Conservation (phyloP, 2,113 vertebrate species). For the Vulpes lagopus region DNA sequence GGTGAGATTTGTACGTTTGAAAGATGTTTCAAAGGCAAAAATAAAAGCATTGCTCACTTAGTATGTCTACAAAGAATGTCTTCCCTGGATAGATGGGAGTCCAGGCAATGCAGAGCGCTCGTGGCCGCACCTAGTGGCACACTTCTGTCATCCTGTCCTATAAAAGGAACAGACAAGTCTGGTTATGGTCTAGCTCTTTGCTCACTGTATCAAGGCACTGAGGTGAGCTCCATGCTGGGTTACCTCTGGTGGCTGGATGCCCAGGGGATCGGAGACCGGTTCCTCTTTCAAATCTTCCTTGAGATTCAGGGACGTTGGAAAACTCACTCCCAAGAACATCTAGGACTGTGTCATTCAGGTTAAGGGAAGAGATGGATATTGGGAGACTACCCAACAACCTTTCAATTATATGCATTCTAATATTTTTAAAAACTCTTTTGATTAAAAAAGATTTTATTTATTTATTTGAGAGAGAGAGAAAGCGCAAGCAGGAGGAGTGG, state of each 20-base stretch:
- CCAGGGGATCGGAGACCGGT: background rate
- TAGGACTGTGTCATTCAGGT: too few relatives aligned
- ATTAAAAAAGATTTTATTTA: too few relatives aligned
- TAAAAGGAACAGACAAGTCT: background rate
- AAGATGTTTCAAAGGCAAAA: background rate
- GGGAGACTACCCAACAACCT: background rate
- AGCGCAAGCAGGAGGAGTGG: too few relatives aligned
- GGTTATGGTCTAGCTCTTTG: background rate
- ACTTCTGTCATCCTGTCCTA: background rate
- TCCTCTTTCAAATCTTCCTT: background rate
- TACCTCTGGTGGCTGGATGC: background rate
- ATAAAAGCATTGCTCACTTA: background rate
- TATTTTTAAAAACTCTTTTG: background rate
- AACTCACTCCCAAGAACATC: background rate
- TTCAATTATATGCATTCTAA: background rate
- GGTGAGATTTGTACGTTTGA: background rate
- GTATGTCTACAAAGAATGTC: too few relatives aligned
- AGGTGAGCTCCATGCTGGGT: background rate
- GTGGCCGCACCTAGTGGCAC: background rate
- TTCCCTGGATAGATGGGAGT: background rate
- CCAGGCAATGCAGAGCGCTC: fast-evolving
- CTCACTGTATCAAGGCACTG: fast-evolving
- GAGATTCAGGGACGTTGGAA: background rate
- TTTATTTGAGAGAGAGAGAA: too few relatives aligned
- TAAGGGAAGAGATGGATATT: background rate